Evolutionary conservation across 1,140 invertebrate genomes (phyloP).

Genomic region (Heliconius hermathena): DNA sequence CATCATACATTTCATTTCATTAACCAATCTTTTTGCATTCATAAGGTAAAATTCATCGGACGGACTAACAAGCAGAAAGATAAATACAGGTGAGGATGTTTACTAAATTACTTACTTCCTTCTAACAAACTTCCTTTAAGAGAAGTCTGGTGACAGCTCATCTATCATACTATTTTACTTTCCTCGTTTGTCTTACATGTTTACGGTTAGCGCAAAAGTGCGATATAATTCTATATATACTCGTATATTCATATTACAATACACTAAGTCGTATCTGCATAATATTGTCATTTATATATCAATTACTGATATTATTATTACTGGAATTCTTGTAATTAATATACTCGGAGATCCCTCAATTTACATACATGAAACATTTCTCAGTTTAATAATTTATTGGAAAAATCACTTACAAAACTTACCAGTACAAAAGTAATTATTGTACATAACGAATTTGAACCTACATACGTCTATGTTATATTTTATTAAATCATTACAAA

Average conservation of each 20-base stretch:
- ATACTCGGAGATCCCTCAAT: too few relatives aligned
- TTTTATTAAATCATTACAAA: background rate
- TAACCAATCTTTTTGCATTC: background rate
- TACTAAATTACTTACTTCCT: background rate
- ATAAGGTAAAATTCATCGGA: constrained; percentile 1
- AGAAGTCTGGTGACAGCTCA: background rate
- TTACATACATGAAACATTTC: too few relatives aligned
- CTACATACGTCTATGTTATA: background rate
- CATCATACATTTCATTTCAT: background rate
- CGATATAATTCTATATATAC: background rate
- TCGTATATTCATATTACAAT: background rate
- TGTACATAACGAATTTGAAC: too few relatives aligned
- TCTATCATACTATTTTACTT: constrained; percentile 4
- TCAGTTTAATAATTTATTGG: too few relatives aligned
- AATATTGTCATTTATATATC: background rate
- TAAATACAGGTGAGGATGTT: background rate
- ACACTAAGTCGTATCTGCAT: background rate
- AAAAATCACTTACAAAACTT: too few relatives aligned
- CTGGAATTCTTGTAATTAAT: too few relatives aligned
- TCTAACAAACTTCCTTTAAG: background rate
- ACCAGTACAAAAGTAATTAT: too few relatives aligned
- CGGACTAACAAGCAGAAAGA: background rate
- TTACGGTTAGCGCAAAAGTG: background rate
- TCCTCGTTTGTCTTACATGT: background rate
- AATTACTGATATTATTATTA: too few relatives aligned